These are phyloP conservation scores for Channa striata DNA, from an alignment of 2,797 vertebrate genomes.

Conservation along the genomic window DNA sequence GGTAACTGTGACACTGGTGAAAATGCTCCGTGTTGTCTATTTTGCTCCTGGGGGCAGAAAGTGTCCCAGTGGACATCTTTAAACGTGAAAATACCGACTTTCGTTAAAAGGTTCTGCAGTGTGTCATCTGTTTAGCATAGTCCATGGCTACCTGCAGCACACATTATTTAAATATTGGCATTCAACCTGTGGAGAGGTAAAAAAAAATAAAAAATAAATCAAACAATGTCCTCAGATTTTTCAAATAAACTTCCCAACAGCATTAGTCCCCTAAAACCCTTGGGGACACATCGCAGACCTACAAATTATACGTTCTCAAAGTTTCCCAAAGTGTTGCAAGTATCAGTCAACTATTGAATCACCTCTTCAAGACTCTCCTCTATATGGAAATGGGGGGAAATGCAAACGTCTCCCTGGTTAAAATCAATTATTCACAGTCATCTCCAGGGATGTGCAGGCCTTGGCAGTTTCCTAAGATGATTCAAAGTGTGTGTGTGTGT, in stretches of 20 bases:
- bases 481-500: constrained; percentile 32
- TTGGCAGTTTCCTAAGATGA: constrained; percentile 59
- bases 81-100: constrained; percentile 1
- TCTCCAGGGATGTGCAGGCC: constrained; percentile 67
- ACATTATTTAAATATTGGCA: constrained; percentile 11
- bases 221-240: background rate
- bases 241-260: constrained; percentile 2
- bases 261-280: constrained; percentile 28
- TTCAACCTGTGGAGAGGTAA: background rate
- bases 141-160: background rate
- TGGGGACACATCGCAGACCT: constrained; percentile 30
- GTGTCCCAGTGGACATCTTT: constrained; percentile 8
- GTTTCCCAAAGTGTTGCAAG: constrained; percentile 70
- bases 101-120: constrained; percentile 2
- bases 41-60: constrained; percentile 12
- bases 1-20: constrained; percentile 36
- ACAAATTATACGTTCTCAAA: constrained; percentile 58
- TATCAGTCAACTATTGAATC: constrained; percentile 71
- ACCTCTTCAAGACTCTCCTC: constrained; percentile 59
- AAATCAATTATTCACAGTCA: constrained; percentile 81
- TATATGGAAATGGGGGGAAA: constrained; percentile 65
- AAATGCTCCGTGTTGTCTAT: constrained; percentile 31
- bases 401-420: constrained; percentile 64
- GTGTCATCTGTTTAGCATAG: constrained; percentile 22
- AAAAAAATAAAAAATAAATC: background rate